Evolutionary conservation across 2,113 vertebrate genomes (phyloP).

Genomic region (Falco punctatus): DNA sequence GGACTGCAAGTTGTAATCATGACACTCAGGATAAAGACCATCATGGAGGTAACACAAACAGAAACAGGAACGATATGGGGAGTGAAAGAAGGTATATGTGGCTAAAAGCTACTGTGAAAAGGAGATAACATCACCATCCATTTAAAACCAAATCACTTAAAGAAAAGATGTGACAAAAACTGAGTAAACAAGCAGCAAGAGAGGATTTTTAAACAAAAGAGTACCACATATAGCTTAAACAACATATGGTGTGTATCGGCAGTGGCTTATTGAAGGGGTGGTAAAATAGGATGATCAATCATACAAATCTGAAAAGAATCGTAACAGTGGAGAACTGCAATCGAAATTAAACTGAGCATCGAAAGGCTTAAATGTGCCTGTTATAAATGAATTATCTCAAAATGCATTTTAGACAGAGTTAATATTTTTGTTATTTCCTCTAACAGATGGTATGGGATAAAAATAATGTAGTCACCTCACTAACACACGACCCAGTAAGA

Average conservation of each 20-base stretch:
- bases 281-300: background rate
- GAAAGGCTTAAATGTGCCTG: background rate
- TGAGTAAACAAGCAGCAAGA: background rate
- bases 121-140: background rate
- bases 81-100: background rate
- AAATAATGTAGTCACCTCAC: slow-evolving; percentile 27
- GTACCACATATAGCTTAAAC: slow-evolving; percentile 1
- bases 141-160: background rate
- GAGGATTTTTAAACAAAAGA: background rate
- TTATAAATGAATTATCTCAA: background rate
- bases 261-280: background rate
- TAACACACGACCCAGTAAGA: background rate
- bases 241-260: slow-evolving; percentile 10
- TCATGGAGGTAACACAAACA: background rate
- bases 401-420: background rate
- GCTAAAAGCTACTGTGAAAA: background rate
- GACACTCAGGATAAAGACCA: background rate
- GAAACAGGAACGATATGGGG: accelerated
- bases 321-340: background rate
- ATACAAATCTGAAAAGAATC: background rate
- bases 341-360: background rate
- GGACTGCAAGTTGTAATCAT: background rate
- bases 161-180: background rate
- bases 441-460: slow-evolving; percentile 39
- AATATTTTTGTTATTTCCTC: background rate